Conservation (phyloP, 2,797 vertebrate species). For the Garrulus glandarius region DNA sequence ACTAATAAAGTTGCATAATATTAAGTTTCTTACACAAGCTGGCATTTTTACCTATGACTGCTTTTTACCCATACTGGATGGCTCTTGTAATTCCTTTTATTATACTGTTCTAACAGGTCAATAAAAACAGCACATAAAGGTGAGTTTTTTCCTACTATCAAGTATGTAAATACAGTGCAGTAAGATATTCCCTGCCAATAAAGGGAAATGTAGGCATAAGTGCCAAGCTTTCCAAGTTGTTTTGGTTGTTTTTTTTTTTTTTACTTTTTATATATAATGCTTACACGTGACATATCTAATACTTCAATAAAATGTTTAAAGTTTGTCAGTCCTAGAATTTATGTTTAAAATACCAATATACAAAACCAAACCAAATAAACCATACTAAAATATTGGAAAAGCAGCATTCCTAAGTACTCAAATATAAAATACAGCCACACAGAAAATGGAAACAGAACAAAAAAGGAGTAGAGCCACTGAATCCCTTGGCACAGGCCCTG, state of each 20-base stretch:
- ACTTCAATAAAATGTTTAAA: not conserved
- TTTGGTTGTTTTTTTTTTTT: not conserved
- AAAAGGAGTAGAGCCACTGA: not conserved
- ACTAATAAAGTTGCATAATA: rapidly evolving
- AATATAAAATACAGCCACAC: not conserved
- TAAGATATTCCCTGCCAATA: not conserved
- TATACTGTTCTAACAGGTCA: not conserved
- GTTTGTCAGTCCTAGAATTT: not conserved
- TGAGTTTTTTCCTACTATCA: not conserved
- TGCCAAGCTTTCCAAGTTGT: not conserved
- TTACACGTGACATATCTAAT: not conserved
- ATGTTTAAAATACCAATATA: not conserved
- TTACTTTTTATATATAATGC: not conserved
- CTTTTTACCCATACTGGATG: not conserved
- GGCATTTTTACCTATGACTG: not conserved
- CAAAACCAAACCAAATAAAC: not conserved
- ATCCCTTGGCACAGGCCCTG: not conserved
- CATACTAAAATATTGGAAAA: not conserved
- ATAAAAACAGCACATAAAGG: not conserved
- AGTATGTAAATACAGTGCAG: not conserved
- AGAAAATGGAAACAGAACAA: not conserved
- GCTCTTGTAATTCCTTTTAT: not conserved
- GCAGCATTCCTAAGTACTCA: not conserved
- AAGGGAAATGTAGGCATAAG: not conserved
- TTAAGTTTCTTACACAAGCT: not conserved